Conservation (phyloP, 2,113 vertebrate species). For the Dermatemys mawii region DNA sequence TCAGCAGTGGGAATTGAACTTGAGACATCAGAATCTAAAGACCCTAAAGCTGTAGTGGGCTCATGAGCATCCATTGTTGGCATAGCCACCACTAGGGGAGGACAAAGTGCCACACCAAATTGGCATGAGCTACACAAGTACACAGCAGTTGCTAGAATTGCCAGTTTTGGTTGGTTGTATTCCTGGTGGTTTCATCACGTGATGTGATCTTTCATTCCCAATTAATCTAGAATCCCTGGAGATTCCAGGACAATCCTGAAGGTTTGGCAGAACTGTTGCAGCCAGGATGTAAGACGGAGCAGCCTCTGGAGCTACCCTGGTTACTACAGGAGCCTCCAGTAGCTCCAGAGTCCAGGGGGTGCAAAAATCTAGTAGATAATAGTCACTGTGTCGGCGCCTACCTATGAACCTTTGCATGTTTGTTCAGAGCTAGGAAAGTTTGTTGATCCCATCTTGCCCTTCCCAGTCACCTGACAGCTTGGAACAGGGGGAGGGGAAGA, state of each 20-base stretch:
- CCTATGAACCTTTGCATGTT: neutral
- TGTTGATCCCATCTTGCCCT: neutral
- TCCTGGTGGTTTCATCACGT: neutral
- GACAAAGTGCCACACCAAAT: neutral
- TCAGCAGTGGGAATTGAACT: conserved; percentile 57
- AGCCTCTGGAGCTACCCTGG: neutral
- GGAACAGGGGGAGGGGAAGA: neutral
- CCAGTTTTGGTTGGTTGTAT: neutral
- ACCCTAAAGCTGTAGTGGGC: neutral
- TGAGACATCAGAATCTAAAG: conserved; percentile 27
- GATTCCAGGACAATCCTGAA: neutral
- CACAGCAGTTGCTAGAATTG: neutral
- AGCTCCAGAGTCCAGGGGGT: neutral
- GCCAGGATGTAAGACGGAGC: neutral
- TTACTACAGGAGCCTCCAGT: conserved; percentile 9
- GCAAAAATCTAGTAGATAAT: neutral
- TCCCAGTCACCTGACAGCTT: neutral
- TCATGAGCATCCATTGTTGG: neutral
- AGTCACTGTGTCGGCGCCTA: neutral
- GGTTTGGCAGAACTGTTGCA: neutral
- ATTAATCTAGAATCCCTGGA: neutral
- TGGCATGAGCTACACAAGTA: neutral
- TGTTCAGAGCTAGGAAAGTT: neutral
- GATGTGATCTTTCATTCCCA: neutral
- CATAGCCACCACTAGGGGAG: neutral